Evolutionary conservation across 37 sponge, comb jelly and placozoan genomes (phyloP), one percentile per base, ranked within the genome.

Genomic region (Halichondria panicea): DNA sequence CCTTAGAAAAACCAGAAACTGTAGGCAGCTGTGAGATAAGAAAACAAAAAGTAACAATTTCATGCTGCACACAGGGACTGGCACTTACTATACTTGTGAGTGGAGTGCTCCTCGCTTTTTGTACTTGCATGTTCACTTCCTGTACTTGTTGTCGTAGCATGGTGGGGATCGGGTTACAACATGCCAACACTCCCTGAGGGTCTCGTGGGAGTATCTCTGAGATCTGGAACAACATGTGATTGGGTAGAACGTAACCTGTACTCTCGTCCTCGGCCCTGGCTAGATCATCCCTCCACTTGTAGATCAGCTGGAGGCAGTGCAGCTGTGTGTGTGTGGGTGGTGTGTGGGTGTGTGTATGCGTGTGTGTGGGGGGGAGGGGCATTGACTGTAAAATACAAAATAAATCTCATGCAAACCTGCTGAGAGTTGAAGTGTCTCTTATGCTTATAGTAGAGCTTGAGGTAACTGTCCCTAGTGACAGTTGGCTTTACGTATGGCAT

Each of bases 221-320:
- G 59, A 97, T 92, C 73, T 97, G 95, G 43, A 97, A 79, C 81
- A 97, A 73, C 98, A 97, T 97, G 90, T 91, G 89, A 63, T 89
- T 92, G 18, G 98, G 98, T 15, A 97, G 86, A 42, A 94, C 93
- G 73, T 75, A 93, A 32, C 84, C 84, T 3, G 78, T 36, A 36
- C 95, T 94, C 82, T 97, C 98, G 69, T 97, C 98, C 50, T 97
- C 88, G 22, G 77, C 74, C 28, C 98, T 74, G 32, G 98, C 98
- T 6, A 84, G 53, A 2, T 68, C 58, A 68, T 92, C 90, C 37
- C 98, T 72, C 98, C 98, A 97, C 1, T 48, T 25, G 62, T 76
- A 94, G 25, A 97, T 32, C 61, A 81, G 55, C 74, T 65, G 70
- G 52, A 85, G 57, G 43, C 81, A 84, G 41, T 88, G 76, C 38